Conservation (phyloP, 2,888 invertebrate species). For the Baccha elongata region DNA sequence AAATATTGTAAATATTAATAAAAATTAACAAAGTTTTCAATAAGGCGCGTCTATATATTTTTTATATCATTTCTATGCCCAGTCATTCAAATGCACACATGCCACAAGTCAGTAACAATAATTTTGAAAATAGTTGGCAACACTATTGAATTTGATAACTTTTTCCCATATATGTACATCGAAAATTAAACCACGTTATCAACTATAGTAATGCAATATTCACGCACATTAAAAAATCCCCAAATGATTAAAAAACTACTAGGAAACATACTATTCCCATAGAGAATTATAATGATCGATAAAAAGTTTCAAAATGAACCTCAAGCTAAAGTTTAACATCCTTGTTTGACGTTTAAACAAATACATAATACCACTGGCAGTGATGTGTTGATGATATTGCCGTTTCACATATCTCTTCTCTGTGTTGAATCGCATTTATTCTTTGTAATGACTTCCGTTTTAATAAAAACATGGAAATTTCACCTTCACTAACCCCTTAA, state of each 20-base stretch:
- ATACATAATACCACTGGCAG: conserved; percentile 13
- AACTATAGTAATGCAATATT: too few species aligned
- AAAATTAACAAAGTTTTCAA: too few species aligned
- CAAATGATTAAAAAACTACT: neutral
- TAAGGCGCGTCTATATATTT: too few species aligned
- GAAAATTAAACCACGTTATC: too few species aligned
- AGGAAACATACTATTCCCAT: neutral
- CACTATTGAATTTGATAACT: too few species aligned
- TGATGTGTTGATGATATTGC: neutral
- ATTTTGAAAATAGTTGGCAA: too few species aligned
- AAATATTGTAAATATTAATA: too few species aligned
- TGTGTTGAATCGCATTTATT: conserved; percentile 58
- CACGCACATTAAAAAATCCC: too few species aligned
- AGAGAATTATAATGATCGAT: conserved; percentile 9
- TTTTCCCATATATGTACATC: too few species aligned
- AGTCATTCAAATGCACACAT: too few species aligned
- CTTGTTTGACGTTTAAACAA: conserved; percentile 35
- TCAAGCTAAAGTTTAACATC: conserved; percentile 39
- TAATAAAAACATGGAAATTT: conserved; percentile 67
- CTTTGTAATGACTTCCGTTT: conserved; percentile 69
- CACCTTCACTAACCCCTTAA: conserved; percentile 15
- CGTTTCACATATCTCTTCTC: neutral
- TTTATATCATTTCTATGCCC: too few species aligned
- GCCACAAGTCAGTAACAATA: too few species aligned
- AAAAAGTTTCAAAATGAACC: neutral